Evolutionary conservation across 2,113 vertebrate species (phyloP).

Genomic region (Corvus hawaiiensis): DNA sequence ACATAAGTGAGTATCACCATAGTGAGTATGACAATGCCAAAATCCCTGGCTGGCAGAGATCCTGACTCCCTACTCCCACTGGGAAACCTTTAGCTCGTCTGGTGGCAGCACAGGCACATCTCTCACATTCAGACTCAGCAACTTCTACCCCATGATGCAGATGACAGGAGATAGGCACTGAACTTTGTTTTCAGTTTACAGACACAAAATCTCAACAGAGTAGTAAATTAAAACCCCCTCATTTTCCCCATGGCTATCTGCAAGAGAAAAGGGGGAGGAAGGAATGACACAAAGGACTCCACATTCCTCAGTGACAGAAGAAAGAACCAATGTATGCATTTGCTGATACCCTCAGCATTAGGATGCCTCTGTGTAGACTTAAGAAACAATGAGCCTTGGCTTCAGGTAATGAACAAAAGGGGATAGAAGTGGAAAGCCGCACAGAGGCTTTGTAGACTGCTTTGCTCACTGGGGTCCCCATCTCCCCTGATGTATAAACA

Average conservation of each 20-base stretch:
- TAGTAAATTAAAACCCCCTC: conserved; percentile 1
- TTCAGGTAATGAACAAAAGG: conserved; percentile 55
- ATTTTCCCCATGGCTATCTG: conserved; percentile 49
- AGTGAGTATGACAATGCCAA: not conserved
- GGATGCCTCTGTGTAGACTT: conserved; percentile 55
- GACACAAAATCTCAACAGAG: conserved; percentile 18
- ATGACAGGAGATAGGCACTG: not conserved
- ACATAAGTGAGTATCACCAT: not conserved
- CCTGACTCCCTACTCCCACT: not conserved
- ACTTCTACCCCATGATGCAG: not conserved
- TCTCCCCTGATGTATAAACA: not conserved
- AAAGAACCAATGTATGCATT: conserved; percentile 54
- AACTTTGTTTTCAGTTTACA: not conserved
- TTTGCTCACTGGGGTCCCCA: not conserved
- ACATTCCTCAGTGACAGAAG: conserved; percentile 65
- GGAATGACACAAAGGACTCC: conserved; percentile 48
- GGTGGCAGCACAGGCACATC: not conserved
- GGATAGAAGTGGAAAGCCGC: not conserved
- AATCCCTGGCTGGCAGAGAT: not conserved
- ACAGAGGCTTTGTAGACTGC: not conserved
- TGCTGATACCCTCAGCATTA: conserved; percentile 60
- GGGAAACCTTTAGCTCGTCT: not conserved
- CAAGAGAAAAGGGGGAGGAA: conserved; percentile 57
- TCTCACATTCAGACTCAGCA: not conserved
- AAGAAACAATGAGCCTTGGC: conserved; percentile 32